A percentile compares a stretch with the other conserved stretches of the same genome.
Conservation (phyloP, 2,888 invertebrate species). For the Drosophila mayaguana region DNA sequence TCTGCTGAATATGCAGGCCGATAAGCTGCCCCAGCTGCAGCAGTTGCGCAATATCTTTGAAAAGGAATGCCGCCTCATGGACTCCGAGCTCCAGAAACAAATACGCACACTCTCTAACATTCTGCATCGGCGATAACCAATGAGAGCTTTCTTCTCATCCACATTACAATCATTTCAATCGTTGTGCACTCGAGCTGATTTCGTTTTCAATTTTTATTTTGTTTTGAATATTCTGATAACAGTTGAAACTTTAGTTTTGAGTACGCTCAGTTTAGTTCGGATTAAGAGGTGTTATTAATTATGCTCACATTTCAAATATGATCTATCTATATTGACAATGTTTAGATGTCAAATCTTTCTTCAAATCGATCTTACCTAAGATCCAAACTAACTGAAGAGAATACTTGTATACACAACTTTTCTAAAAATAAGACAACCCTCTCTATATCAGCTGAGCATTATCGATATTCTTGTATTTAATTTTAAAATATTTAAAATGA, state of each 20-base stretch:
- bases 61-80: slow-evolving; percentile 84
- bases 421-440: neutral
- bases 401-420: neutral
- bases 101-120: slow-evolving; percentile 84
- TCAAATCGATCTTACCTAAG: neutral
- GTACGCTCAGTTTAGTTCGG: neutral
- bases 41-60: slow-evolving; percentile 83
- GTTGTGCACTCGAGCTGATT: neutral
- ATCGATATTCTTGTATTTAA: slow-evolving; percentile 1
- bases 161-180: neutral
- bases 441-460: neutral
- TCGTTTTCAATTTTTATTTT: neutral
- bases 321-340: too few relatives aligned
- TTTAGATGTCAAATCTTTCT: neutral
- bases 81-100: slow-evolving; percentile 84
- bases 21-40: slow-evolving; percentile 90
- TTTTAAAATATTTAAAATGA: neutral
- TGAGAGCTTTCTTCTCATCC: slow-evolving; percentile 5
- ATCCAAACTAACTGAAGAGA: neutral
- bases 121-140: slow-evolving; percentile 83
- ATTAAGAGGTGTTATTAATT: neutral
- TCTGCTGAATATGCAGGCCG: slow-evolving; percentile 92
- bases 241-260: neutral
- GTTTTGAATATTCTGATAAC: neutral
- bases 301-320: neutral